phyloP scores from a whole-genome alignment of 1,140 invertebrate genomes.

The Anoplophora glabripennis region DNA sequence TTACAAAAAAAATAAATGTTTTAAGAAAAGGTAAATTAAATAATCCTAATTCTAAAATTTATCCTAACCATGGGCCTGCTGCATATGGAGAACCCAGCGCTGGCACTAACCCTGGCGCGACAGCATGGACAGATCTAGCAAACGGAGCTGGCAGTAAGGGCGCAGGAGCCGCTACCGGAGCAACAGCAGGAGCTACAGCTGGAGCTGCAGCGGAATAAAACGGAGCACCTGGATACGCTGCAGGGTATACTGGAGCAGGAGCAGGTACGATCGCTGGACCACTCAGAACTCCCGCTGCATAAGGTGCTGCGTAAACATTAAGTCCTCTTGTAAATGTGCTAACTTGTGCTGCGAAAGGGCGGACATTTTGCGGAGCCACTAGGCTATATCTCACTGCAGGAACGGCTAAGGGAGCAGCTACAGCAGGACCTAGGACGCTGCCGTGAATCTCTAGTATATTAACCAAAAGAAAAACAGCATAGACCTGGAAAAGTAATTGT shows the following conservation, averaged over 20 bases:
- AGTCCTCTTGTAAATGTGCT: conserved; percentile 32
- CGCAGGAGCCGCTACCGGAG: conserved; percentile 15
- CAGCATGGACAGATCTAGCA: conserved; percentile 21
- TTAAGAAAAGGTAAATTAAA: no score
- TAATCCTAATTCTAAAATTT: no score
- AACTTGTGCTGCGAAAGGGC: conserved; percentile 36
- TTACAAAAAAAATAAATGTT: no score
- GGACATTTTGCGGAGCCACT: conserved; percentile 30
- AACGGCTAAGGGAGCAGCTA: neutral
- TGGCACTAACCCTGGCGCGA: conserved; percentile 4
- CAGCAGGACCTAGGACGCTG: no score
- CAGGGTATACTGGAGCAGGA: conserved; percentile 9
- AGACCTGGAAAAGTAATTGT: no score
- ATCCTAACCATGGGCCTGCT: no score
- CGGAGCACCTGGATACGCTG: conserved; percentile 6
- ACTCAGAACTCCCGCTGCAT: conserved; percentile 30
- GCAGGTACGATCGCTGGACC: conserved; percentile 16
- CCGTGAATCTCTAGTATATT: no score
- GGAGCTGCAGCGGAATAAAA: neutral
- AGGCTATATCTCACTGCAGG: conserved; percentile 25
- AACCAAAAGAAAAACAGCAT: no score
- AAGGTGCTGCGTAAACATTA: conserved; percentile 32
- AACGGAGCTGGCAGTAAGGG: neutral
- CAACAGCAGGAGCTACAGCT: neutral
- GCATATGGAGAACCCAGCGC: no score